Conservation (phyloP, 2,113 vertebrate genomes). For the Xyrauchen texanus region DNA sequence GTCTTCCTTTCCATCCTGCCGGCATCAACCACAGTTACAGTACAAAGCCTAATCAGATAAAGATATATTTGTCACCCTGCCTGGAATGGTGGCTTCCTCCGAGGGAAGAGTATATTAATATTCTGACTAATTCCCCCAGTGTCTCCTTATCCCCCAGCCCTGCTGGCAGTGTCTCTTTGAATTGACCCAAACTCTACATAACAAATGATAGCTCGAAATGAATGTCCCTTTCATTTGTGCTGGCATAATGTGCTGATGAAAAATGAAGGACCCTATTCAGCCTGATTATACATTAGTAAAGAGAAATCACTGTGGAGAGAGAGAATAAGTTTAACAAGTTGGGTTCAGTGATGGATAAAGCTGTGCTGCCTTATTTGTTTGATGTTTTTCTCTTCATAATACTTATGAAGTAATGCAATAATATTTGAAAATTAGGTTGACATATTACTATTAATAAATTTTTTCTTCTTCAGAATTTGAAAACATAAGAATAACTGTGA, state of each 20-base stretch:
- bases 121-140: slow-evolving; percentile 54
- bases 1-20: background rate
- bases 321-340: slow-evolving; percentile 19
- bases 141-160: slow-evolving; percentile 52
- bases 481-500: too few relatives aligned
- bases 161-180: slow-evolving; percentile 57
- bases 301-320: slow-evolving; percentile 54
- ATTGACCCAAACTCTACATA: slow-evolving; percentile 53
- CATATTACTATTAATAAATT: background rate
- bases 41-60: slow-evolving; percentile 39
- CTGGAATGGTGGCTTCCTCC: background rate
- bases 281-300: slow-evolving; percentile 64
- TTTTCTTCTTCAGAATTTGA: too few relatives aligned
- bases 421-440: background rate
- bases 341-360: slow-evolving; percentile 5
- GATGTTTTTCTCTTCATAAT: background rate
- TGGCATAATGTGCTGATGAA: slow-evolving; percentile 68
- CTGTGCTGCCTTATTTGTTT: background rate
- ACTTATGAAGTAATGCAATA: background rate
- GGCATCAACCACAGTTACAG: slow-evolving; percentile 12
- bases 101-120: slow-evolving; percentile 60
- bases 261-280: slow-evolving; percentile 70
- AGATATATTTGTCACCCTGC: slow-evolving; percentile 13
- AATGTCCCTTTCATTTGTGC: slow-evolving; percentile 68
- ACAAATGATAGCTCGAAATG: slow-evolving; percentile 63